Evolutionary conservation across 2,888 invertebrate species (phyloP).

Genomic region (Lasioglossum oenotherae): DNA sequence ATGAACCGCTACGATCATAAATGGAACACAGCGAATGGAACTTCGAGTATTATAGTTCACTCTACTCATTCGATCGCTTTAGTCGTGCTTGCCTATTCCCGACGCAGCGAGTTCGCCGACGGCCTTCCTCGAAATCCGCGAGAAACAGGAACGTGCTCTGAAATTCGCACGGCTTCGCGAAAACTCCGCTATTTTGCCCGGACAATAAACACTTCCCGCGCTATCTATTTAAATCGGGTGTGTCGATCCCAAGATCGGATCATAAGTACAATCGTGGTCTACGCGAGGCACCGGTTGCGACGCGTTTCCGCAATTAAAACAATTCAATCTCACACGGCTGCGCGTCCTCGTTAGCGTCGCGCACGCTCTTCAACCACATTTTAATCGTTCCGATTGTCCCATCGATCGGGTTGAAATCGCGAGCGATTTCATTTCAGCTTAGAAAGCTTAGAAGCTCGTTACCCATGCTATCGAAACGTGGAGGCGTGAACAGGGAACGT

Average conservation of each 20-base stretch:
- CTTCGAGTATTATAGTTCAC: background rate
- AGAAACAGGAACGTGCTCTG: background rate
- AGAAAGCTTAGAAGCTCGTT: too few species aligned
- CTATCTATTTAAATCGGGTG: slow-evolving; percentile 7
- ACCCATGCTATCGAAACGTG: background rate
- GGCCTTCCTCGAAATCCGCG: background rate
- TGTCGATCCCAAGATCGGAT: background rate
- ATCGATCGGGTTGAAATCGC: background rate
- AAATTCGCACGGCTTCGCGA: background rate
- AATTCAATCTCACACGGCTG: background rate
- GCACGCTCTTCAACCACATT: background rate
- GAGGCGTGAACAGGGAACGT: background rate
- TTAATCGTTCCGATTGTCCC: background rate
- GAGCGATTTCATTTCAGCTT: background rate
- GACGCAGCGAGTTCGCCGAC: slow-evolving; percentile 5
- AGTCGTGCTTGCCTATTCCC: slow-evolving; percentile 16
- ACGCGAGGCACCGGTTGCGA: background rate
- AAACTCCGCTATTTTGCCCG: background rate
- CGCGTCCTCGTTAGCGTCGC: background rate
- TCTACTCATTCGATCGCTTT: background rate
- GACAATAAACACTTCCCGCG: background rate
- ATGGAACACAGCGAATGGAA: background rate
- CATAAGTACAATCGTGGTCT: slow-evolving; percentile 7
- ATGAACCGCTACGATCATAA: background rate
- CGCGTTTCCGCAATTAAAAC: background rate